Evolutionary conservation across 2,888 invertebrate genomes (phyloP), one percentile per base, ranked within the genome.

Genomic region (Drosophila siamana): DNA sequence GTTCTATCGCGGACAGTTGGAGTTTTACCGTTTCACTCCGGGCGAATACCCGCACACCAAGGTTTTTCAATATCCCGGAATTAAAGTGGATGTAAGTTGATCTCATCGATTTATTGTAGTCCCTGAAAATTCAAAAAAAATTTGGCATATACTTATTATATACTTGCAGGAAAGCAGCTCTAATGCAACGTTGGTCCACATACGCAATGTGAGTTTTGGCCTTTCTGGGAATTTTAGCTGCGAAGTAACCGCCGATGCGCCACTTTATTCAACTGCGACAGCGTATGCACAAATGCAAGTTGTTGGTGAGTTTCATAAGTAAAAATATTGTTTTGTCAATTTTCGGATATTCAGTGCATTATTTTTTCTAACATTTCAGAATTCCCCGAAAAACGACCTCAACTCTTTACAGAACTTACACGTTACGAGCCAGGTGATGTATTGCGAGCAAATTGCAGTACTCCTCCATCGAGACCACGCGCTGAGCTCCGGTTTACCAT

Each of bases 401-500:
- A 94, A 70, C 94, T 97, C 80, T 94, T 94, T 80, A 94, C 96
- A 15, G 95, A 96, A 79, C 94, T 95, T 59, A 94, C 95, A 67
- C 94, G 95, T 46, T 95, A 97, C 91, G 95, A 95, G 90, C 94
- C 95, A 0, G 96, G 96, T 2, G 96, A 97, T 91, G 93, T 93
- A 24, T 92, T 97, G 62, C 93, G 93, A 57, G 96, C 96, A 56
- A 97, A 97, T 93, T 97, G 97, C 92, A 95, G 96, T 11, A 95
- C 96, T 2, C 94, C 95, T 7, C 95, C 95, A 7, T 95, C 96
- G 4, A 94, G 94, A 74, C 97, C 97, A 4, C 94, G 95, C 22
- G 95, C 95, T 19, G 94, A 94, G 74, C 93, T 97, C 71, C 95
- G 95, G 76, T 96, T 97, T 84, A 94, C 94, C 79, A 94, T 97